These are phyloP conservation scores for Myiozetetes cayanensis DNA, from an alignment of 2,113 vertebrate species.

Conservation along the genomic window DNA sequence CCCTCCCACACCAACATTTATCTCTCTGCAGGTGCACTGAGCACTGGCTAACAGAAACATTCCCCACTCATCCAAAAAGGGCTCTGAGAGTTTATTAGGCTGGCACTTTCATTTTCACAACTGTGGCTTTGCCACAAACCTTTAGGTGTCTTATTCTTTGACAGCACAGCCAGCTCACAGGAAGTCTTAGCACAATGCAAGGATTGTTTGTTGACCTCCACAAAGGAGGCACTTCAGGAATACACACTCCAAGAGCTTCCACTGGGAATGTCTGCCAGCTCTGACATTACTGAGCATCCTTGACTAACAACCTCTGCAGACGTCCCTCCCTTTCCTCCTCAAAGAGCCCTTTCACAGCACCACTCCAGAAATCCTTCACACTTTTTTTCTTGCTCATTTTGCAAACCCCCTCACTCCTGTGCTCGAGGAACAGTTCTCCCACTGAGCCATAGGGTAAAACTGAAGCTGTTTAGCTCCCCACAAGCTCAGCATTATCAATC, in stretches of 20 bases:
- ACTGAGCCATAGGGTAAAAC: neutral
- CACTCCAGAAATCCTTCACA: neutral
- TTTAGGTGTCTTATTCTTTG: neutral
- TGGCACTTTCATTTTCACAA: neutral
- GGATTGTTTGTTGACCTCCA: neutral
- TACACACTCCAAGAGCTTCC: neutral
- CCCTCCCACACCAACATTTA: neutral
- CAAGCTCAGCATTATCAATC: neutral
- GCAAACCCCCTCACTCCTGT: neutral
- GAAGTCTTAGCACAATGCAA: neutral
- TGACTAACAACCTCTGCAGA: neutral
- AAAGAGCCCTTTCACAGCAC: neutral
- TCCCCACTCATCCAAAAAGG: neutral
- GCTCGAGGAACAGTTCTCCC: neutral
- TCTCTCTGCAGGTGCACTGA: neutral
- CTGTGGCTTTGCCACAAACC: neutral
- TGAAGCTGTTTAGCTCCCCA: neutral
- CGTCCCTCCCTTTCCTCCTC: neutral
- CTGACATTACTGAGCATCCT: neutral
- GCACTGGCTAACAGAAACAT: neutral
- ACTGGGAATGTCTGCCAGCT: neutral
- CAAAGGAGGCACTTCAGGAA: neutral
- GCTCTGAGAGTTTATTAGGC: neutral
- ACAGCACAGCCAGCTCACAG: neutral
- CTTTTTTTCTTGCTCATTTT: neutral